Evolutionary conservation across 37 sponge, comb jelly and placozoan species (phyloP).

Genomic region (Amphimedon queenslandica): DNA sequence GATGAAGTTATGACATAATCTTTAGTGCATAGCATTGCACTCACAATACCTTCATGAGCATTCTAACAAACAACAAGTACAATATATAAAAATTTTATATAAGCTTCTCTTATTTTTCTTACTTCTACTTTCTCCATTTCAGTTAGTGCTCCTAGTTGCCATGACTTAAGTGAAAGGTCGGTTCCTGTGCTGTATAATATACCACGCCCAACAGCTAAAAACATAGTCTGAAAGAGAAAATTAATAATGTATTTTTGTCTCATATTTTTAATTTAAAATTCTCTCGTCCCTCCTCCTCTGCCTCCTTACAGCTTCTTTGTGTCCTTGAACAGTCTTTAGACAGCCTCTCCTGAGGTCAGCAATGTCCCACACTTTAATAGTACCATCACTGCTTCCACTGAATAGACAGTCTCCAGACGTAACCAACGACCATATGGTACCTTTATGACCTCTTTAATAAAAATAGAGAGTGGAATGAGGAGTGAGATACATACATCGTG

Average conservation of each 20-base stretch:
- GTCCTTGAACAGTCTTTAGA: slow-evolving; percentile 70
- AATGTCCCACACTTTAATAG: slow-evolving; percentile 82
- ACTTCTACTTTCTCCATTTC: slow-evolving; percentile 56
- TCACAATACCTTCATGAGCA: slow-evolving; percentile 70
- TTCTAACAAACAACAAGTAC: slow-evolving; percentile 20
- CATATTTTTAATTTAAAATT: not conserved
- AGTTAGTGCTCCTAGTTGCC: slow-evolving; percentile 71
- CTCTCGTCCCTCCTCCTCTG: too few species aligned
- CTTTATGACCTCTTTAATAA: slow-evolving; percentile 83
- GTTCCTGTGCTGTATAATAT: slow-evolving; percentile 78
- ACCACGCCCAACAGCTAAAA: slow-evolving; percentile 54
- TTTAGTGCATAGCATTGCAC: slow-evolving; percentile 67
- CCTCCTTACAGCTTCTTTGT: slow-evolving; percentile 72
- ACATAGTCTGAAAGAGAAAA: slow-evolving; percentile 48
- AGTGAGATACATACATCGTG: too few species aligned
- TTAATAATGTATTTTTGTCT: not conserved
- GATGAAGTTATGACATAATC: slow-evolving; percentile 69
- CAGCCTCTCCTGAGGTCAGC: slow-evolving; percentile 79
- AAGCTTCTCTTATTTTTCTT: not conserved
- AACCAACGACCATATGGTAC: slow-evolving; percentile 75
- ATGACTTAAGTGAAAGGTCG: slow-evolving; percentile 69
- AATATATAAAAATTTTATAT: not conserved
- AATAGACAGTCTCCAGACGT: slow-evolving; percentile 42
- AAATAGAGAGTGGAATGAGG: too few species aligned
- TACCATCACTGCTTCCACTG: slow-evolving; percentile 84